Evolutionary conservation across 2,888 invertebrate species (phyloP), one percentile per base, ranked within the genome.

Genomic region (Chesias legatella): DNA sequence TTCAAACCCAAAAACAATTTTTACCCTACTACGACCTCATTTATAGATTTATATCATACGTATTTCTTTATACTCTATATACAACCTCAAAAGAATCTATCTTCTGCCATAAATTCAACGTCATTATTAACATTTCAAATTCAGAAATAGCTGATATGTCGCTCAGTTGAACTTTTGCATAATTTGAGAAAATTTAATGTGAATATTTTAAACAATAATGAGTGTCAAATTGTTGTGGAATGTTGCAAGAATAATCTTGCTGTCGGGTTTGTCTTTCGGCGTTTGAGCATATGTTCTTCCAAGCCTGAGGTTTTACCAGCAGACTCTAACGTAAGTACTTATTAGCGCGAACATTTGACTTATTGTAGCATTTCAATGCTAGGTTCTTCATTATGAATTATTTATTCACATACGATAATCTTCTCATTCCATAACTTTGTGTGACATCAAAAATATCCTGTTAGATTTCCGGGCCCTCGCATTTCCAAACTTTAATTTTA

Each of bases 171-270:
- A 20, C 37, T 32, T 36, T 30, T 7, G 24, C 9, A 36, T 45
- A 38, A 39, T 9, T 24, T 22, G 5, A 26, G 40, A 37, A 34
- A 56, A 42, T 51, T 52, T 36, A 31, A 26, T 47, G 54, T 55
- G 37, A 28, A 48, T 31, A 36, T 42, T 33, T 34, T 40, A 17
- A 33, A 54, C 43, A 50, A 79, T 62, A 61, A 80, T 79, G 80
- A 66, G 58, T 59, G 61, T 69, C 28, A 84, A 85, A 81, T 82
- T 84, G 48, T 46, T 81, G 77, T 85, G 76, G 76, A 84, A 82
- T 58, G 68, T 78, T 46, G 79, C 76, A 44, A 73, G 69, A 60
- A 79, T 84, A 66, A 77, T 82, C 63, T 60, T 77, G 57, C 51
- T 81, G 37, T 75, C 77, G 46, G 79, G 79, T 58, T 74, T 80